phyloP scores from a whole-genome alignment of 35 echinoderm and acorn worm species.

The Apostichopus japonicus region DNA sequence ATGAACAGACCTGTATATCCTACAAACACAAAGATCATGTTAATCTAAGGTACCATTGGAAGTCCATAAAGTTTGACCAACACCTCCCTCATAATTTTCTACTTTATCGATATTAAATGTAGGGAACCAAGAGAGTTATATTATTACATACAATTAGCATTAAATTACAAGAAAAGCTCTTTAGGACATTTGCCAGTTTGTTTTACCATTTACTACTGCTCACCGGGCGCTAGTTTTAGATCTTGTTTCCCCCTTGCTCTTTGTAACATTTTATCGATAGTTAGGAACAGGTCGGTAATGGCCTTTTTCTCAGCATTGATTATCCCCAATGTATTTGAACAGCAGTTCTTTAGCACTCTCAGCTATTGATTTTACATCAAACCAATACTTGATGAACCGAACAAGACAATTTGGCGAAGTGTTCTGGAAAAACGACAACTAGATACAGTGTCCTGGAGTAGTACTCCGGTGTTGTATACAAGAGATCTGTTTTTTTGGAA shows the following conservation, averaged over 20 bases:
- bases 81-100: too few species aligned
- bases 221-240: too few species aligned
- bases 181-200: not conserved
- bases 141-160: not conserved
- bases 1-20: too few species aligned
- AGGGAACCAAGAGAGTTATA: too few species aligned
- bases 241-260: not conserved
- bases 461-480: not conserved
- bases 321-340: conserved; percentile 38
- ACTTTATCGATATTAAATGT: too few species aligned
- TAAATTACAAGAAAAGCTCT: not conserved
- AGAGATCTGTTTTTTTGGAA: conserved; percentile 1
- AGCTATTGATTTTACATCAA: conserved; percentile 41
- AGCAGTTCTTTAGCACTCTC: conserved; percentile 35
- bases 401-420: not conserved
- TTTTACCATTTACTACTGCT: not conserved
- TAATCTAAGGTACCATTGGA: too few species aligned
- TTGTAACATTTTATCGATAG: not conserved
- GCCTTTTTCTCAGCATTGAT: conserved; percentile 3
- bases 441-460: not conserved
- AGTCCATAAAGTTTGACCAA: too few species aligned
- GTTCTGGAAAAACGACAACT: not conserved
- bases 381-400: not conserved
- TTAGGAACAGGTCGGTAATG: not conserved
- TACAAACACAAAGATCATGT: too few species aligned